phyloP scores from a whole-genome alignment of 1,140 invertebrate species.

The Drosophila teissieri region DNA sequence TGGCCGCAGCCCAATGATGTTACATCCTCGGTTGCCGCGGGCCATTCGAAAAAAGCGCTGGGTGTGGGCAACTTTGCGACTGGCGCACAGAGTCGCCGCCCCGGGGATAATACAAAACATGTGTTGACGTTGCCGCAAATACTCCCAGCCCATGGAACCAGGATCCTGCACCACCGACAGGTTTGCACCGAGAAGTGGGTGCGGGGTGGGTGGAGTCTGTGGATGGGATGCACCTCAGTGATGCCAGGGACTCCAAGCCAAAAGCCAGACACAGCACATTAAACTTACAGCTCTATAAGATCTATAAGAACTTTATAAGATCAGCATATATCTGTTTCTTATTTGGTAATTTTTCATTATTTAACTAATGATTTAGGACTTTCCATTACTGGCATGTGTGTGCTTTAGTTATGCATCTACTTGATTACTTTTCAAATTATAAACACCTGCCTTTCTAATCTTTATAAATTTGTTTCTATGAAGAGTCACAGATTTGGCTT shows the following conservation, averaged over 20 bases:
- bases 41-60: conserved; percentile 12
- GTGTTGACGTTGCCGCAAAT: conserved; percentile 72
- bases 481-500: too few relatives aligned
- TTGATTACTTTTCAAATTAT: too few relatives aligned
- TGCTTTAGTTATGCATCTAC: too few relatives aligned
- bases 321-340: too few relatives aligned
- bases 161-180: conserved; percentile 39
- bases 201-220: conserved; percentile 12
- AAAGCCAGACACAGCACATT: background rate
- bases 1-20: conserved; percentile 37
- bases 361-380: too few relatives aligned
- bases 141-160: conserved; percentile 31
- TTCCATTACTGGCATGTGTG: too few relatives aligned
- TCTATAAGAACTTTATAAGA: background rate
- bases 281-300: too few relatives aligned
- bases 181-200: conserved; percentile 31
- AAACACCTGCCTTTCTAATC: too few relatives aligned
- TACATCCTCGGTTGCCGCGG: conserved; percentile 19
- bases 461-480: too few relatives aligned
- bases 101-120: conserved; percentile 62
- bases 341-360: too few relatives aligned
- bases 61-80: conserved; percentile 24
- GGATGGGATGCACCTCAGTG: conserved; percentile 29
- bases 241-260: conserved; percentile 14
- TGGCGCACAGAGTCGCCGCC: conserved; percentile 22